Evolutionary conservation across 2,888 invertebrate genomes (phyloP).

Genomic region (Plusia festucae): DNA sequence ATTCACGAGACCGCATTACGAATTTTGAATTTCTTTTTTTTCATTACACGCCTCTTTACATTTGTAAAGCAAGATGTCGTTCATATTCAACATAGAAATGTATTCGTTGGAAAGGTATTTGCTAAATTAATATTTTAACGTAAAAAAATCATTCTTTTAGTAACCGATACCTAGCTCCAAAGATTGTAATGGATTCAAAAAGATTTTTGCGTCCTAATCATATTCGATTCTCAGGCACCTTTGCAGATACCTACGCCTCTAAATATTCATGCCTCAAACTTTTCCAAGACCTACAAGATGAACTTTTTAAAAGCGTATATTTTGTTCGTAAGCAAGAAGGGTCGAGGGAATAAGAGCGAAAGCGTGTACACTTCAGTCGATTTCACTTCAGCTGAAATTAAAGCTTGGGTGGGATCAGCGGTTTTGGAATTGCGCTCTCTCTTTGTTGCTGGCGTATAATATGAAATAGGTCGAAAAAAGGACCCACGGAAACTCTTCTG

Average conservation of each 20-base stretch:
- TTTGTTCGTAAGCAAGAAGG: slow-evolving; percentile 70
- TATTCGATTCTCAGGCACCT: slow-evolving; percentile 42
- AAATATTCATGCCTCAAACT: slow-evolving; percentile 68
- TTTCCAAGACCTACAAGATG: slow-evolving; percentile 58
- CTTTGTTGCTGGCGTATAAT: slow-evolving; percentile 68
- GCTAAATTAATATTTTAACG: neutral
- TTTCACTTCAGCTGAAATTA: slow-evolving; percentile 83
- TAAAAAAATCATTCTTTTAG: neutral
- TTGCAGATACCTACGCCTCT: slow-evolving; percentile 33
- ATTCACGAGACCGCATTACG: slow-evolving; percentile 37
- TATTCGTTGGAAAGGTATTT: slow-evolving; percentile 9
- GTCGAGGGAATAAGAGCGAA: slow-evolving; percentile 81
- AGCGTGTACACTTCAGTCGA: slow-evolving; percentile 84
- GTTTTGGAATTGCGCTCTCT: slow-evolving; percentile 72
- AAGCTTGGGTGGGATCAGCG: slow-evolving; percentile 74
- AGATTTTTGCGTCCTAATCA: slow-evolving; percentile 16
- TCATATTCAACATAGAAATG: slow-evolving; percentile 24
- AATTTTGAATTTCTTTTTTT: slow-evolving; percentile 39
- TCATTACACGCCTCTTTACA: slow-evolving; percentile 29
- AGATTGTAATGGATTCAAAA: slow-evolving; percentile 8
- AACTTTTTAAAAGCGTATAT: slow-evolving; percentile 66
- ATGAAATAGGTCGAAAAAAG: slow-evolving; percentile 61
- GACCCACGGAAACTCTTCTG: slow-evolving; percentile 53
- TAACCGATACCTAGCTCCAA: neutral
- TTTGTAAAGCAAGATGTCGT: slow-evolving; percentile 36